These are phyloP conservation scores for Lathronympha strigana DNA, from an alignment of 2,888 invertebrate genomes.

Conservation along the genomic window DNA sequence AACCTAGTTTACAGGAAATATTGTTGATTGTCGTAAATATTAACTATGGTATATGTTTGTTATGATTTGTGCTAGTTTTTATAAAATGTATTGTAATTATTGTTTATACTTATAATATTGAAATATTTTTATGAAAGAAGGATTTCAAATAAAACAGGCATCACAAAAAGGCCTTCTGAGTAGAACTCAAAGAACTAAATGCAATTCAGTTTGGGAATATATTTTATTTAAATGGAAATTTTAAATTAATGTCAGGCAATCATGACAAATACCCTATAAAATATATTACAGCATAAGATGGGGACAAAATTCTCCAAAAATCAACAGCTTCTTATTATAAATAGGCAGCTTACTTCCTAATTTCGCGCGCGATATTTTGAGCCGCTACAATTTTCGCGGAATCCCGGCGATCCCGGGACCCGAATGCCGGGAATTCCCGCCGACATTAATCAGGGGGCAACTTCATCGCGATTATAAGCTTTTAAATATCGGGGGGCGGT, in stretches of 20 bases:
- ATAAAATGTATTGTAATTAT: too few relatives aligned
- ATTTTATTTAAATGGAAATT: too few relatives aligned
- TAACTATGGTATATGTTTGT: too few relatives aligned
- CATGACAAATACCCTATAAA: conserved; percentile 2
- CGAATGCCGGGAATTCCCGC: conserved; percentile 55
- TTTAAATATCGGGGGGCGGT: conserved; percentile 75
- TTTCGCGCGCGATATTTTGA: conserved; percentile 50
- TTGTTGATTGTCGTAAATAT: too few relatives aligned
- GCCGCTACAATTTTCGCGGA: conserved; percentile 51
- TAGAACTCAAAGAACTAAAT: too few relatives aligned
- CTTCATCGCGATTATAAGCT: conserved; percentile 83
- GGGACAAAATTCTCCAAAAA: conserved; percentile 21
- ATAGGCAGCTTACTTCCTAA: conserved; percentile 43
- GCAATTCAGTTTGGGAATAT: too few relatives aligned
- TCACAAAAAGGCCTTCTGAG: too few relatives aligned
- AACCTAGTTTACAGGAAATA: too few relatives aligned
- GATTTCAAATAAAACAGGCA: too few relatives aligned
- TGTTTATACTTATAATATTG: too few relatives aligned
- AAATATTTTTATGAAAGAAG: too few relatives aligned
- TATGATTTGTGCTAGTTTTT: too few relatives aligned
- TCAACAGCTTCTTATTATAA: conserved; percentile 36
- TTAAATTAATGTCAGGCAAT: not conserved
- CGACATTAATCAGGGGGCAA: conserved; percentile 78
- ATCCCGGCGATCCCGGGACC: conserved; percentile 54
- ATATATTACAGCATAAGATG: conserved; percentile 11